A percentile compares a stretch with the other conserved stretches of the same genome.
Evolutionary conservation across 2,113 vertebrate species (phyloP).

Genomic region (Taurulus bubalis): DNA sequence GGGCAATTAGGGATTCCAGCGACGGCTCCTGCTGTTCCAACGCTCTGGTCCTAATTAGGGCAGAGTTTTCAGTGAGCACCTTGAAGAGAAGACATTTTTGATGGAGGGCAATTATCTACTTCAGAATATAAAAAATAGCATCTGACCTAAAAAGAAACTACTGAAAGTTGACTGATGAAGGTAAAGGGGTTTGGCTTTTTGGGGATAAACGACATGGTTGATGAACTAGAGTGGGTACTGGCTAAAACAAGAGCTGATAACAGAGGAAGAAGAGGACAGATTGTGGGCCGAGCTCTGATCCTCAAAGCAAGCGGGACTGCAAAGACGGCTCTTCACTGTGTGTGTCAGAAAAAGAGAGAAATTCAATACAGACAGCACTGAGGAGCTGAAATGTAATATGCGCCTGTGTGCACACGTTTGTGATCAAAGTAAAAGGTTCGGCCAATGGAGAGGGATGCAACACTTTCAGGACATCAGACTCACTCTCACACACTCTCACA

Average conservation of each 20-base stretch:
- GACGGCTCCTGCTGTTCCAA: conserved; percentile 57
- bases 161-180: conserved; percentile 51
- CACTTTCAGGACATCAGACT: conserved; percentile 38
- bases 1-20: conserved; percentile 73
- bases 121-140: conserved; percentile 32
- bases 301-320: conserved; percentile 59
- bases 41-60: conserved; percentile 74
- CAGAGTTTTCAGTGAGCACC: conserved; percentile 58
- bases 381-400: conserved; percentile 17
- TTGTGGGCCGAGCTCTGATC: conserved; percentile 50
- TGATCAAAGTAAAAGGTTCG: conserved; percentile 34
- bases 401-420: conserved; percentile 3
- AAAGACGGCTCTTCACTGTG: conserved; percentile 39
- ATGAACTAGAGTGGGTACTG: conserved; percentile 7
- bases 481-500: neutral
- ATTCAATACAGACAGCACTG: neutral
- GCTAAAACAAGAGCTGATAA: conserved; percentile 49
- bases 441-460: conserved; percentile 11
- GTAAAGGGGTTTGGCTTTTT: conserved; percentile 5
- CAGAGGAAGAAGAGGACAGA: conserved; percentile 46
- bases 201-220: conserved; percentile 33
- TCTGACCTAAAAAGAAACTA: conserved; percentile 55
- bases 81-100: conserved; percentile 57
- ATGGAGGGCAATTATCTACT: conserved; percentile 75
- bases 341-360: neutral